A percentile compares a stretch with the other conserved stretches of the same genome.
Evolutionary conservation across 2,888 invertebrate genomes (phyloP).

Genomic region (Cosmopolites sordidus): DNA sequence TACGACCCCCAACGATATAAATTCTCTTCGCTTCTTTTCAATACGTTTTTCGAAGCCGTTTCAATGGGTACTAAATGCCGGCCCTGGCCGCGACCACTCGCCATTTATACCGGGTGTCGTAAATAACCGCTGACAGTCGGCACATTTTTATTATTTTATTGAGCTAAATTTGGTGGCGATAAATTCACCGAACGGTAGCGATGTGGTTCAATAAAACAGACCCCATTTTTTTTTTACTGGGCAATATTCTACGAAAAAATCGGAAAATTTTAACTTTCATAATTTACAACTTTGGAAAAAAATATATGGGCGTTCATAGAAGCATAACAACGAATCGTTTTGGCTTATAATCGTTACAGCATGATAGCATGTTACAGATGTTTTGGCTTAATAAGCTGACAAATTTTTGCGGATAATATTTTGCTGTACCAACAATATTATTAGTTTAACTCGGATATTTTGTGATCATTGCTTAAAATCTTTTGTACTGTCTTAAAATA

Average conservation of each 20-base stretch:
- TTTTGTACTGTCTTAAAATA: too few relatives aligned
- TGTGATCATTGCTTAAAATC: too few relatives aligned
- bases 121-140: constrained; percentile 26
- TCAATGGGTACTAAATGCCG: constrained; percentile 20
- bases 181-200: constrained; percentile 27
- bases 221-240: constrained; percentile 12
- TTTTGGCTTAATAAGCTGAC: too few relatives aligned
- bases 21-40: constrained; percentile 8
- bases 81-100: constrained; percentile 21
- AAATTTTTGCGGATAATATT: too few relatives aligned
- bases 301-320: too few relatives aligned
- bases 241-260: background rate
- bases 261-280: too few relatives aligned
- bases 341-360: too few relatives aligned
- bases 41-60: constrained; percentile 15
- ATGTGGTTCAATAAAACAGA: constrained; percentile 17
- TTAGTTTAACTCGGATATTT: too few relatives aligned
- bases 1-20: background rate
- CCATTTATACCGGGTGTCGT: constrained; percentile 27
- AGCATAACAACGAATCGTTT: too few relatives aligned
- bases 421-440: too few relatives aligned
- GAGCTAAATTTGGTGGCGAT: constrained; percentile 24
- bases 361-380: too few relatives aligned
- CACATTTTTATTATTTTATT: constrained; percentile 31
- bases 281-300: too few relatives aligned